Conservation (phyloP, 2,888 invertebrate genomes). For the Dioctria linearis region DNA sequence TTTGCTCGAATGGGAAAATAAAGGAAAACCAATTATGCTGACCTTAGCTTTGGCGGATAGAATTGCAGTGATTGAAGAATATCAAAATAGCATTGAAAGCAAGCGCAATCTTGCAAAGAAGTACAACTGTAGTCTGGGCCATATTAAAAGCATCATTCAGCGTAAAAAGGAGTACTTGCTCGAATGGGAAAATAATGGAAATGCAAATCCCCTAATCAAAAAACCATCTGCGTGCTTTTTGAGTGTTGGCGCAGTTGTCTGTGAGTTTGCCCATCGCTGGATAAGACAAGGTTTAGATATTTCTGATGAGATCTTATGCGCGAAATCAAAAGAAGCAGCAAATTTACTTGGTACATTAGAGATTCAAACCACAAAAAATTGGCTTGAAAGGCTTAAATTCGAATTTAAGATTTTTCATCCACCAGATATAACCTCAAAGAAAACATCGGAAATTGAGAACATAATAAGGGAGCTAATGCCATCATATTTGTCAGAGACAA, state of each 20-base stretch:
- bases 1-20: too few relatives aligned
- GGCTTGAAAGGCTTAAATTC: background rate
- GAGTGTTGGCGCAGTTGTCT: background rate
- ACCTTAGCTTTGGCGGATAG: background rate
- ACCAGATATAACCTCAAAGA: background rate
- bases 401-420: background rate
- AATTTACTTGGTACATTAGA: background rate
- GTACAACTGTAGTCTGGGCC: conserved; percentile 2
- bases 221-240: background rate
- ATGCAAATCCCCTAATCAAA: background rate
- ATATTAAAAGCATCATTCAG: conserved; percentile 1
- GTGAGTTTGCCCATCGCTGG: background rate
- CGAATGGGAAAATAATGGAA: conserved; percentile 14
- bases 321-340: background rate
- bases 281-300: background rate
- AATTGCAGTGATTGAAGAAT: background rate
- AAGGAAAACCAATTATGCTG: background rate
- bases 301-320: background rate
- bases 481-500: background rate
- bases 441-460: background rate
- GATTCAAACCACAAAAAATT: background rate
- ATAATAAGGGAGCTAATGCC: background rate
- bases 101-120: background rate
- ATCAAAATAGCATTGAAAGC: background rate
- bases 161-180: conserved; percentile 19